phyloP scores from a whole-genome alignment of 2,797 vertebrate species.

The Carduelis carduelis region DNA sequence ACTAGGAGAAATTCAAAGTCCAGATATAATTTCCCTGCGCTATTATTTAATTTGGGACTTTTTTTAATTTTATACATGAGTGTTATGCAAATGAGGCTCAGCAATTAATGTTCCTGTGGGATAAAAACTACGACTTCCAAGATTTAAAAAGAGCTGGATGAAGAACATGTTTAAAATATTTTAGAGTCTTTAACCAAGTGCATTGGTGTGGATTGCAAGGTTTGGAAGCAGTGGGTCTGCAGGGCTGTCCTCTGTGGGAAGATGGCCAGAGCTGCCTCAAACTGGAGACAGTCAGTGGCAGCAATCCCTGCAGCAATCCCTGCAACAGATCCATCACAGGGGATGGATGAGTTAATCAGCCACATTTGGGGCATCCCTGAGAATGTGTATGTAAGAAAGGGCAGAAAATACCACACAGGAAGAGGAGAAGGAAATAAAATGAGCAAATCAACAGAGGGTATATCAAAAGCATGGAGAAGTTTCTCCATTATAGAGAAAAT shows the following conservation, averaged over 20 bases:
- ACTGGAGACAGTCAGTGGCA: background rate
- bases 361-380: no score
- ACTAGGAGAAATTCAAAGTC: background rate
- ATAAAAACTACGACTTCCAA: background rate
- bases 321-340: background rate
- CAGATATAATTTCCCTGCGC: background rate
- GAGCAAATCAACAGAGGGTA: background rate
- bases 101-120: background rate
- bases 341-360: background rate
- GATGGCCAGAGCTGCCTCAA: rapidly evolving
- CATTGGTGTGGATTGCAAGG: background rate
- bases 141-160: background rate
- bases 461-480: background rate
- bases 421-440: background rate
- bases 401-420: background rate
- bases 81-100: background rate
- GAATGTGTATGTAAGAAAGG: background rate
- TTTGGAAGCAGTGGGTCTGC: background rate
- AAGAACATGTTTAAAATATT: background rate
- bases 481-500: background rate
- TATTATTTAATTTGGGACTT: background rate
- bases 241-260: background rate
- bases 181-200: background rate
- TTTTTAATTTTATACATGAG: background rate
- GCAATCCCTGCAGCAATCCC: no score